Evolutionary conservation across 2,888 invertebrate species (phyloP).

Genomic region (Temnothorax ravouxi): DNA sequence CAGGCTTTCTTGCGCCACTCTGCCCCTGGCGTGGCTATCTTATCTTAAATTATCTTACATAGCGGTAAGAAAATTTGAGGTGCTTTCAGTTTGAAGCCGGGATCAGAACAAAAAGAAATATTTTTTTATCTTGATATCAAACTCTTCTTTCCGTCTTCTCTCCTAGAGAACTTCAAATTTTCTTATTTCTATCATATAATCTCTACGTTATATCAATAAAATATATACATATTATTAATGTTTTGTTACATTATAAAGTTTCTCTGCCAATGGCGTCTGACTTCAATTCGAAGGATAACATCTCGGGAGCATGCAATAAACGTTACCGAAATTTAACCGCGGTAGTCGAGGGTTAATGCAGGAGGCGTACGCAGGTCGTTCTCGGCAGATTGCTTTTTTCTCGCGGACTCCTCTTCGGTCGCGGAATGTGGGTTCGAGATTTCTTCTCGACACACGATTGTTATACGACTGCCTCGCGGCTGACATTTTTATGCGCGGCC

Average conservation of each 20-base stretch:
- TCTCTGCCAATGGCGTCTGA: not conserved
- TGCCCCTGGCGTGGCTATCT: not conserved
- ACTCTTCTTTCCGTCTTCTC: not conserved
- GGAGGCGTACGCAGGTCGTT: conserved; percentile 42
- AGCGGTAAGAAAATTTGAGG: not conserved
- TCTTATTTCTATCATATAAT: not conserved
- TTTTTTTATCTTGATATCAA: not conserved
- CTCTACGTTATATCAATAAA: not conserved
- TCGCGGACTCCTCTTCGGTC: conserved; percentile 1
- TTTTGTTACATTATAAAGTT: not conserved
- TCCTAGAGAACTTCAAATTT: not conserved
- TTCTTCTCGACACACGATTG: conserved; percentile 59
- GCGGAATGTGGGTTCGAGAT: conserved; percentile 52
- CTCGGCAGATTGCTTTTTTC: conserved; percentile 42
- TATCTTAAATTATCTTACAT: conserved; percentile 1
- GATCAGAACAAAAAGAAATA: not conserved
- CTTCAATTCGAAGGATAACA: conserved; percentile 42
- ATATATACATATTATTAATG: not conserved
- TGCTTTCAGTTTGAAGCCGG: not conserved
- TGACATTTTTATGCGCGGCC: conserved; percentile 81
- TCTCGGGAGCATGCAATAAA: conserved; percentile 38
- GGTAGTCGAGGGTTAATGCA: conserved; percentile 49
- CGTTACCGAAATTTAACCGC: conserved; percentile 48
- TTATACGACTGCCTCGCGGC: conserved; percentile 66
- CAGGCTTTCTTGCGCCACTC: not conserved